Percentiles rank a stretch among this genome's conserved stretches.
These are phyloP conservation scores for Tapirus terrestris DNA, from an alignment of 2,113 vertebrate genomes.

Conservation along the genomic window DNA sequence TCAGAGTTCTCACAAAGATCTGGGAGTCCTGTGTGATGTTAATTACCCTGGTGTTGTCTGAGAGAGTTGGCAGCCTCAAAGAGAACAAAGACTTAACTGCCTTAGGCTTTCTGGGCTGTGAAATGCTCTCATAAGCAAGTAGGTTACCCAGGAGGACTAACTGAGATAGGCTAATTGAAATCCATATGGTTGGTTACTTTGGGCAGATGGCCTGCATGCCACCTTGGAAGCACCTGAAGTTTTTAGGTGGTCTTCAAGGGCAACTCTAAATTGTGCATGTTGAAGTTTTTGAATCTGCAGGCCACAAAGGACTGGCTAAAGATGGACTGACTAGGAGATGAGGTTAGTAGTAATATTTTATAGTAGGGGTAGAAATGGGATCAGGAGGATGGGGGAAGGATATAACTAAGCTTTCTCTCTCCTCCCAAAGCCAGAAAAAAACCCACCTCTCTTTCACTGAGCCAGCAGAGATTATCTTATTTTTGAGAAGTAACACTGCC, in stretches of 20 bases:
- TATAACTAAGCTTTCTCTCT: conserved; percentile 14
- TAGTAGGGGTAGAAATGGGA: not conserved
- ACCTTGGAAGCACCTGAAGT: conserved; percentile 56
- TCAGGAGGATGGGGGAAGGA: not conserved
- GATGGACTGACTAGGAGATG: conserved; percentile 24
- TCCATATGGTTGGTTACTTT: conserved; percentile 75
- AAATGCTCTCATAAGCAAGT: conserved; percentile 78
- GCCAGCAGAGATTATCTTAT: not conserved
- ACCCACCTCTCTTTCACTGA: not conserved
- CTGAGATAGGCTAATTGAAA: conserved; percentile 70
- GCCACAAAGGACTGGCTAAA: conserved; percentile 40
- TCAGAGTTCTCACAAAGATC: conserved; percentile 53
- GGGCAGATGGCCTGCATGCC: conserved; percentile 67
- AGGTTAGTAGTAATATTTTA: conserved; percentile 46
- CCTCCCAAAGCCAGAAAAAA: not conserved
- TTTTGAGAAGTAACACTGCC: not conserved
- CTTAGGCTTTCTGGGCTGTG: conserved; percentile 66
- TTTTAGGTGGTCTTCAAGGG: conserved; percentile 74
- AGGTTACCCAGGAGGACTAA: conserved; percentile 71
- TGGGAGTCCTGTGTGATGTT: conserved; percentile 57
- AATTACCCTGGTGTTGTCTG: conserved; percentile 61
- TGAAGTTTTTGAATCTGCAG: not conserved
- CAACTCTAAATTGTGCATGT: conserved; percentile 3
- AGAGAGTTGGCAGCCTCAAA: conserved; percentile 63
- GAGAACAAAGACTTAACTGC: conserved; percentile 55